Conservation (phyloP, 1,140 invertebrate species). For the Drosophila kikkawai region DNA sequence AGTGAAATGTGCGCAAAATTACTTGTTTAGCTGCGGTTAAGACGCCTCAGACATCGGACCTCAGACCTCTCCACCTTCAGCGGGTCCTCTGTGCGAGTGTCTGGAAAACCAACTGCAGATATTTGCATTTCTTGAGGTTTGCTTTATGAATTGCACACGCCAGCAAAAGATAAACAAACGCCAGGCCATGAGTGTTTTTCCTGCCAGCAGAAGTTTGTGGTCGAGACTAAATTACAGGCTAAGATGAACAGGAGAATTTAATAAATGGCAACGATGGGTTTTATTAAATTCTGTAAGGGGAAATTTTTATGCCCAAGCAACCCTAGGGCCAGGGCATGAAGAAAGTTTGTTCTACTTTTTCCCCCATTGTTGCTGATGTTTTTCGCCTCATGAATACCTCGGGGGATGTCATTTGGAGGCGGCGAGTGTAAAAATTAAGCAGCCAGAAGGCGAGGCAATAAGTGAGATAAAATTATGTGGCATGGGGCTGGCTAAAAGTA, state of each 20-base stretch:
- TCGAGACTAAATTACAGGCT: slow-evolving; percentile 27
- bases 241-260: slow-evolving; percentile 22
- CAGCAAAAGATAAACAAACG: slow-evolving; percentile 67
- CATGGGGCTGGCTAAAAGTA: slow-evolving; percentile 46
- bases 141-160: slow-evolving; percentile 55
- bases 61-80: background rate
- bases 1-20: slow-evolving; percentile 82
- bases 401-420: slow-evolving; percentile 71
- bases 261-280: slow-evolving; percentile 43
- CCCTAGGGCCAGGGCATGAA: slow-evolving; percentile 17
- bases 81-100: background rate
- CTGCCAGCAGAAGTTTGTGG: slow-evolving; percentile 26
- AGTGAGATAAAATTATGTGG: slow-evolving; percentile 72
- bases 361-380: slow-evolving; percentile 16
- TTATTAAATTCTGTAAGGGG: slow-evolving; percentile 41
- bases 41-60: slow-evolving; percentile 29
- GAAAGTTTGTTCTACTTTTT: slow-evolving; percentile 68
- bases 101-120: slow-evolving; percentile 30
- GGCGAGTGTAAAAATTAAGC: slow-evolving; percentile 78
- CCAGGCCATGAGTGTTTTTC: slow-evolving; percentile 21
- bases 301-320: slow-evolving; percentile 28
- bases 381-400: slow-evolving; percentile 39
- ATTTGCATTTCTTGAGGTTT: slow-evolving; percentile 69
- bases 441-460: slow-evolving; percentile 60
- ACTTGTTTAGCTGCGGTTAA: slow-evolving; percentile 78